A percentile compares a stretch with the other conserved stretches of the same genome.
Conservation (phyloP, 2,113 vertebrate species). For the Apus apus region DNA sequence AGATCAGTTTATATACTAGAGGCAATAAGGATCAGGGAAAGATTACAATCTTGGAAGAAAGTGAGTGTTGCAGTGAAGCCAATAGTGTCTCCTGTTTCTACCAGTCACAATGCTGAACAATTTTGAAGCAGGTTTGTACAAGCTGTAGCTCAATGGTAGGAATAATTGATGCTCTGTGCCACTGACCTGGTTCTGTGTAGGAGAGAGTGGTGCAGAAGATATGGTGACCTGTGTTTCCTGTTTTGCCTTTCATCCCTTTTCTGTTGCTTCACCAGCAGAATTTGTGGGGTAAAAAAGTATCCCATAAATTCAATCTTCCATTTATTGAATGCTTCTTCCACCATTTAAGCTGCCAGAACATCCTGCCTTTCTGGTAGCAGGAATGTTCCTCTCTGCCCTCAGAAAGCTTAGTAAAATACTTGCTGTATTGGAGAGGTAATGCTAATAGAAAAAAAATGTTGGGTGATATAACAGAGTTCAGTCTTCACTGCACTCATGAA, state of each 20-base stretch:
- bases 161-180: not conserved
- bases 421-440: not conserved
- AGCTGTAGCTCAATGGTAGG: not conserved
- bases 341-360: not conserved
- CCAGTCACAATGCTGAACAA: not conserved
- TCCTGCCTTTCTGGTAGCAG: not conserved
- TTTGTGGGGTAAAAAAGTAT: not conserved
- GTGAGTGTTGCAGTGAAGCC: not conserved
- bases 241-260: not conserved
- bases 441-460: not conserved
- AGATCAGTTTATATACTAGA: not conserved
- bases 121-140: not conserved
- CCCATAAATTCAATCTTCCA: not conserved
- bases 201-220: not conserved
- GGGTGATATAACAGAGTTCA: not conserved
- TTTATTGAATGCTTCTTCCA: not conserved
- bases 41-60: not conserved
- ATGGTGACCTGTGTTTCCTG: fast-evolving
- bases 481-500: not conserved
- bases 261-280: not conserved
- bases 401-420: not conserved
- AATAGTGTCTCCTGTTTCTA: not conserved
- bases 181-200: not conserved
- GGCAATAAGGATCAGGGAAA: not conserved
- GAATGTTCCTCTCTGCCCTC: not conserved